Evolutionary conservation across 2,113 vertebrate genomes (phyloP).

Genomic region (Eira barbara): DNA sequence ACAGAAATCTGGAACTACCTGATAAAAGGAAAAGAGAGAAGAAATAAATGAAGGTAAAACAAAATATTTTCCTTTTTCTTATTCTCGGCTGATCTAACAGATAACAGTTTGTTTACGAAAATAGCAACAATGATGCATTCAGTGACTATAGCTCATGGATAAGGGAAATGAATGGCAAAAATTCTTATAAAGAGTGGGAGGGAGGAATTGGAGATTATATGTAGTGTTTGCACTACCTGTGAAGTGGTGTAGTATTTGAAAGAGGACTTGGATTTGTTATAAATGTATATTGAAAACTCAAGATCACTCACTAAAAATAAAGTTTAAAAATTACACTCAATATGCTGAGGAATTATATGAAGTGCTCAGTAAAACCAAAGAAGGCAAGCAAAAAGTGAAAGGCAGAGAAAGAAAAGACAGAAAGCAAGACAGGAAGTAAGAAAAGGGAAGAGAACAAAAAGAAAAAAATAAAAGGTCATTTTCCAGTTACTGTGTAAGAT

Average conservation of each 20-base stretch:
- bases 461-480: rapidly evolving
- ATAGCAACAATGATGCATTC: not conserved
- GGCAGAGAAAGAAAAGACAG: not conserved
- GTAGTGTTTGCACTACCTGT: not conserved
- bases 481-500: not conserved
- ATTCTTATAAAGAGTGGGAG: not conserved
- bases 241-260: not conserved
- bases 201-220: not conserved
- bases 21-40: not conserved
- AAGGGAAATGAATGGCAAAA: not conserved
- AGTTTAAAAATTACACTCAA: not conserved
- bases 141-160: not conserved
- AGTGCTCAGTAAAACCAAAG: not conserved
- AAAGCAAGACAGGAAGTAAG: not conserved
- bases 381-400: not conserved
- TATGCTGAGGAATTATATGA: not conserved
- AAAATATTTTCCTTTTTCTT: not conserved
- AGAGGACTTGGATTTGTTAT: not conserved
- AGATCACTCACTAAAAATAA: not conserved
- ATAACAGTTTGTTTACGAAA: not conserved
- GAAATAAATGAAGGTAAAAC: not conserved
- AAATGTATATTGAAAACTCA: not conserved
- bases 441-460: not conserved
- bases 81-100: not conserved
- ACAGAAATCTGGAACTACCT: not conserved